These are phyloP conservation scores for Taeniopygia guttata DNA, from an alignment of 2,797 vertebrate genomes.

Conservation along the genomic window DNA sequence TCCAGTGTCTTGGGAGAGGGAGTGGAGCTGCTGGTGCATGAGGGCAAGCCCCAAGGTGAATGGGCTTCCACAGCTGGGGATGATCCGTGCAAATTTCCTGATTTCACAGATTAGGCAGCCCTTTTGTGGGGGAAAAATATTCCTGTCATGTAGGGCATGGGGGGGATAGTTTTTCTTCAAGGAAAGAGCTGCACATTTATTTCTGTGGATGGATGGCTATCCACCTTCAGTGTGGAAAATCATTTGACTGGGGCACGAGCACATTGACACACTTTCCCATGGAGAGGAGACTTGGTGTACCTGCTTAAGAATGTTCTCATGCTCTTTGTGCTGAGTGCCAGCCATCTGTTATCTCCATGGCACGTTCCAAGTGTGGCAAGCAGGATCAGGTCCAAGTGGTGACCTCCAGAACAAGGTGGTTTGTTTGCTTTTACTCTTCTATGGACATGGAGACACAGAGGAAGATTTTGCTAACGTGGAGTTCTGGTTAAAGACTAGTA, in stretches of 20 bases:
- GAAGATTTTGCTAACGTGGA: background rate
- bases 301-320: background rate
- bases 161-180: background rate
- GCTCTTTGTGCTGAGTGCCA: background rate
- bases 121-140: fast-evolving
- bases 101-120: background rate
- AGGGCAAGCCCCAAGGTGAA: background rate
- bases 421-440: background rate
- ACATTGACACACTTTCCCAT: background rate
- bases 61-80: background rate
- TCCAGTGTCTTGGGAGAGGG: background rate
- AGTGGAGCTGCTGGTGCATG: background rate
- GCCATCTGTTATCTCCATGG: background rate
- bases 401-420: background rate
- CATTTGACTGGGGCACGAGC: background rate
- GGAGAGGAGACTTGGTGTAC: background rate
- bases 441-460: fast-evolving
- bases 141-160: background rate
- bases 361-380: background rate
- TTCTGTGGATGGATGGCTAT: background rate
- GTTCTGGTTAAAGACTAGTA: background rate
- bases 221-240: background rate
- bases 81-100: background rate
- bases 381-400: background rate
- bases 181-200: background rate